A percentile compares a stretch with the other conserved stretches of the same genome.
Evolutionary conservation across 2,797 vertebrate genomes (phyloP).

Genomic region (Parauchenoglanis ngamensis): DNA sequence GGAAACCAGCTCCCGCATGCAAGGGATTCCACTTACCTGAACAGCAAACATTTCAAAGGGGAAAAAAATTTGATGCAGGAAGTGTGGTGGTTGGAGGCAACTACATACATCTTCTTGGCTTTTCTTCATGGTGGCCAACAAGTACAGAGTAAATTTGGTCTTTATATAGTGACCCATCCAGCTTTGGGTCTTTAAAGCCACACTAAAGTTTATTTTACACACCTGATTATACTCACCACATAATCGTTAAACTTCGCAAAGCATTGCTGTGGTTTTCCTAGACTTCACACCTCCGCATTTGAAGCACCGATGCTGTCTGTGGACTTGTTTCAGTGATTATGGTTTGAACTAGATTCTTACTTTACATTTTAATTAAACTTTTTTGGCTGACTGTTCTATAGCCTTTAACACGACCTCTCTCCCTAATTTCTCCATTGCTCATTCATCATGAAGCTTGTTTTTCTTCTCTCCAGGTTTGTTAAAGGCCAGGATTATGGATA

Average conservation of each 20-base stretch:
- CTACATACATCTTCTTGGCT: not conserved
- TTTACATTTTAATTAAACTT: not conserved
- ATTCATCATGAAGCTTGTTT: not conserved
- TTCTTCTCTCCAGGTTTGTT: constrained; percentile 8
- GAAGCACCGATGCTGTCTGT: not conserved
- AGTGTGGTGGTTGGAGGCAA: not conserved
- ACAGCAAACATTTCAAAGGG: not conserved
- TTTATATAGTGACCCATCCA: not conserved
- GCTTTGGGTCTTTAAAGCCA: not conserved
- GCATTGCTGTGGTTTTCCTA: not conserved
- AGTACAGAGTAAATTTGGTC: not conserved
- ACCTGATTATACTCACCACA: not conserved
- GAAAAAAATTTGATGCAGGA: not conserved
- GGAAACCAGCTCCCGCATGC: constrained; percentile 18
- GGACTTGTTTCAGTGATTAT: not conserved
- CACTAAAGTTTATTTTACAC: not conserved
- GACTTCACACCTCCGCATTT: not conserved
- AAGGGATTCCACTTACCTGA: constrained; percentile 31
- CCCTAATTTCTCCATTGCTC: not conserved
- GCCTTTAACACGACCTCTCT: not conserved
- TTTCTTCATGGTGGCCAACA: not conserved
- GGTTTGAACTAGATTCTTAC: not conserved
- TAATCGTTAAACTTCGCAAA: not conserved
- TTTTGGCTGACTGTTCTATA: not conserved
- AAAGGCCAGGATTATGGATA: constrained; percentile 4